Evolutionary conservation across 2,113 vertebrate genomes (phyloP), one percentile per base, ranked within the genome.

Genomic region (Cromileptes altivelis): DNA sequence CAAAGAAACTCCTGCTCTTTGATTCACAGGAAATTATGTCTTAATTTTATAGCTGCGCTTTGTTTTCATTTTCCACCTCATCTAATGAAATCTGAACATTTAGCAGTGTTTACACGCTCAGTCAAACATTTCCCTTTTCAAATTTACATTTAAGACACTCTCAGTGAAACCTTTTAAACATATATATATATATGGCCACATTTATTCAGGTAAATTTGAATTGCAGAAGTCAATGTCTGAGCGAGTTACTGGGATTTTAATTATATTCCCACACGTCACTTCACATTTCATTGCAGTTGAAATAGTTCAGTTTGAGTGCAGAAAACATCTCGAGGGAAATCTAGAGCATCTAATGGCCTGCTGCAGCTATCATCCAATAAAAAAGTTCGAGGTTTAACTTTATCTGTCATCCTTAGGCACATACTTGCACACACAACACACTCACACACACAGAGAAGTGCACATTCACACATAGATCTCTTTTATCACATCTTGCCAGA

Each of bases 401-500:
- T 70, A 78, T 80, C 84, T 75, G 50, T 79, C 80, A 82, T 82
- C 74, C 69, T 74, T 73, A 9, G 79, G 37, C 62, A 69, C 68
- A 61, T 81, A 77, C 75, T 61, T 77, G 42, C 19, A 42, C 45
- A 14, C 57, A 50, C 25, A 25, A 37, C 33, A 37, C 33, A 7
- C 33, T 37, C 33, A 37, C 6, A 27, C 79, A 64, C 56, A 23
- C 60, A 78, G 42, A 78, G 42, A 23, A 40, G n/a, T 65, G 63
- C 33, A 37, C 85, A 45, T 45, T 27, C 40, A 19, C 69, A 82
- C 63, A 78, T 42, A 53, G 62, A 87, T 87, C 75, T 77, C 33
- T 86, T 81, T 86, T 70, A 92, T 88, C 75, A 58, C 67, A 76
- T 87, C 86, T 77, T 63, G 49, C 69, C 82, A 73, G 82, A 84